A percentile compares a stretch with the other conserved stretches of the same genome.
phyloP scores from a whole-genome alignment of 1,140 invertebrate genomes.

The Neodiprion pinetum region DNA sequence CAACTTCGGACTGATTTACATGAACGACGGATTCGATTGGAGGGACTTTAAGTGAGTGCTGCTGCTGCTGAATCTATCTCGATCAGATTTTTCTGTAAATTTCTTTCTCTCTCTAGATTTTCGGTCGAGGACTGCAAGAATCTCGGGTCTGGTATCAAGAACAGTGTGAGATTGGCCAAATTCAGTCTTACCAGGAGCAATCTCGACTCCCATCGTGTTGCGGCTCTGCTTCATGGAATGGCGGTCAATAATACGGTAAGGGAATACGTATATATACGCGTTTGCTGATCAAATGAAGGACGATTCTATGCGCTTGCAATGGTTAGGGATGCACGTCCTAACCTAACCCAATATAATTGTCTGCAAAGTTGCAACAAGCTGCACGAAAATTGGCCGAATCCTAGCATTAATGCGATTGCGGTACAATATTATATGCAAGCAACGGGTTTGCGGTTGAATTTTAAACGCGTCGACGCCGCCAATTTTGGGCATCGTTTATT shows the following conservation, averaged over 20 bases:
- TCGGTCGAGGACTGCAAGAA: slow-evolving; percentile 49
- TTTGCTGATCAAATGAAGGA: background rate
- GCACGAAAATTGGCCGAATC: too few relatives aligned
- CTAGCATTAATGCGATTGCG: too few relatives aligned
- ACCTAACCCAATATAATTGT: too few relatives aligned
- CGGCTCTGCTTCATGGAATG: slow-evolving; percentile 51
- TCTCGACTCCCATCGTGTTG: slow-evolving; percentile 45
- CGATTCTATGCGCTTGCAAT: background rate
- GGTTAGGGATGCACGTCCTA: too few relatives aligned
- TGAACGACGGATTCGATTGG: slow-evolving; percentile 52
- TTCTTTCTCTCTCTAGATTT: slow-evolving; percentile 38
- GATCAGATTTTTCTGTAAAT: background rate
- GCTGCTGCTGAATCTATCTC: background rate
- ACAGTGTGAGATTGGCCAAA: slow-evolving; percentile 39
- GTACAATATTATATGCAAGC: too few relatives aligned
- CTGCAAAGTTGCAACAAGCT: too few relatives aligned
- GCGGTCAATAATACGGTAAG: slow-evolving; percentile 42
- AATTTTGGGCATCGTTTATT: too few relatives aligned
- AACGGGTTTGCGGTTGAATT: too few relatives aligned
- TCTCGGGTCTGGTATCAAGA: slow-evolving; percentile 44
- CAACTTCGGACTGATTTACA: slow-evolving; percentile 52
- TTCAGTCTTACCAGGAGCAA: slow-evolving; percentile 49
- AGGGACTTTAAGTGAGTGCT: slow-evolving; percentile 49
- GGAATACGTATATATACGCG: slow-evolving; percentile 8
- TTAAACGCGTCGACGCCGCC: too few relatives aligned